Percentiles rank a stretch among this genome's conserved stretches.
phyloP scores from a whole-genome alignment of 2,797 vertebrate species.

The Lutjanus campechanus region DNA sequence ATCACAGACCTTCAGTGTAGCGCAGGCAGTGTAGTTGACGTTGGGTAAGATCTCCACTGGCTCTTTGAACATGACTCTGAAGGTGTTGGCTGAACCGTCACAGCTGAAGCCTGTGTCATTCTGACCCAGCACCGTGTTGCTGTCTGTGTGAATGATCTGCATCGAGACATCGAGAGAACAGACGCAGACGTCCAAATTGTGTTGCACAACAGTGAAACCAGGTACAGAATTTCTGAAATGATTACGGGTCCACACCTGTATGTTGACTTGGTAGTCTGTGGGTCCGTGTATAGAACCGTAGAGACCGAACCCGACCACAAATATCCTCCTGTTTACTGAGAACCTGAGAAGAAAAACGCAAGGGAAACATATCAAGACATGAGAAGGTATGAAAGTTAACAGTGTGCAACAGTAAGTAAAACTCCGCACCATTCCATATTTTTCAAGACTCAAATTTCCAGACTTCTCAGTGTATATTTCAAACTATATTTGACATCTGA shows the following conservation, averaged over 20 bases:
- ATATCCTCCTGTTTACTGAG: slow-evolving; percentile 96
- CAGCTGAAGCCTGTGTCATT: slow-evolving; percentile 98
- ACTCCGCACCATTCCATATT: too few species aligned
- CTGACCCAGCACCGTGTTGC: slow-evolving; percentile 95
- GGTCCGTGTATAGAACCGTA: slow-evolving; percentile 98
- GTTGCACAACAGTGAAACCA: neutral
- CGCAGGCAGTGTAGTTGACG: slow-evolving; percentile 96
- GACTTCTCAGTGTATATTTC: too few species aligned
- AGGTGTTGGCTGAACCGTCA: slow-evolving; percentile 95
- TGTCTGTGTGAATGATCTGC: slow-evolving; percentile 98
- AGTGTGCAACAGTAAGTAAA: too few species aligned
- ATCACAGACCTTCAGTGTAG: slow-evolving; percentile 91
- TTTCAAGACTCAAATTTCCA: too few species aligned
- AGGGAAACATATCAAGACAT: neutral
- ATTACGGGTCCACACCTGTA: slow-evolving; percentile 88
- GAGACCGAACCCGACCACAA: slow-evolving; percentile 95
- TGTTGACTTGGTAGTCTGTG: slow-evolving; percentile 99
- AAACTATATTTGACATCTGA: too few species aligned
- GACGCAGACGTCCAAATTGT: neutral
- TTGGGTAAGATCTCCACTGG: slow-evolving; percentile 97
- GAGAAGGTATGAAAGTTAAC: neutral
- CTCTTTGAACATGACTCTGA: slow-evolving; percentile 99
- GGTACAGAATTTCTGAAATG: neutral
- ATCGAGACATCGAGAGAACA: slow-evolving; percentile 1
- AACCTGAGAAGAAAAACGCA: slow-evolving; percentile 84